Conservation (phyloP, 1,140 invertebrate genomes). For the Orius insidiosus region DNA sequence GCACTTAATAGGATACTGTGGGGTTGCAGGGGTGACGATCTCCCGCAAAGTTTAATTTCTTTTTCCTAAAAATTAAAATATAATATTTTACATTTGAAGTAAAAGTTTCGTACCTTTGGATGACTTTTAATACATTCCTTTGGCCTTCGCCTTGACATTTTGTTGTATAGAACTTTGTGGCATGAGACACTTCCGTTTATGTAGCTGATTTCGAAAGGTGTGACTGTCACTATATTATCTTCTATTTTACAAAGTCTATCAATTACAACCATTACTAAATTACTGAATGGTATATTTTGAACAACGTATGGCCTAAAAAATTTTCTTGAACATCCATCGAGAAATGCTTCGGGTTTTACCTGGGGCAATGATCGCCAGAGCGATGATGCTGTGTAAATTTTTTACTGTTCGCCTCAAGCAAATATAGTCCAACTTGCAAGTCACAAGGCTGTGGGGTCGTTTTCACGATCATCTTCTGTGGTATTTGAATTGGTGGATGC, state of each 20-base stretch:
- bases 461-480: constrained; percentile 42
- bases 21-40: no score
- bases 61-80: constrained; percentile 10
- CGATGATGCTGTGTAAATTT: constrained; percentile 4
- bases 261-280: constrained; percentile 67
- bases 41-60: constrained; percentile 15
- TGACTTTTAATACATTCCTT: constrained; percentile 26
- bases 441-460: constrained; percentile 65
- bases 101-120: constrained; percentile 27
- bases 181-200: constrained; percentile 20
- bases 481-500: constrained; percentile 21
- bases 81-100: constrained; percentile 5
- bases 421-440: constrained; percentile 40
- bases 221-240: constrained; percentile 23
- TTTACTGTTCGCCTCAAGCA: constrained; percentile 15
- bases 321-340: no score
- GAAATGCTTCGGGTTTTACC: no score
- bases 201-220: constrained; percentile 24
- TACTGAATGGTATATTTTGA: constrained; percentile 61
- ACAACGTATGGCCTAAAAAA: constrained; percentile 56
- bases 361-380: background rate
- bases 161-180: constrained; percentile 20
- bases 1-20: no score
- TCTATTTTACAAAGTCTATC: constrained; percentile 40
- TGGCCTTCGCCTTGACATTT: constrained; percentile 26